Percentiles rank a stretch among this genome's conserved stretches.
Conservation (phyloP, 2,797 vertebrate genomes). For the Thalassophryne amazonica region DNA sequence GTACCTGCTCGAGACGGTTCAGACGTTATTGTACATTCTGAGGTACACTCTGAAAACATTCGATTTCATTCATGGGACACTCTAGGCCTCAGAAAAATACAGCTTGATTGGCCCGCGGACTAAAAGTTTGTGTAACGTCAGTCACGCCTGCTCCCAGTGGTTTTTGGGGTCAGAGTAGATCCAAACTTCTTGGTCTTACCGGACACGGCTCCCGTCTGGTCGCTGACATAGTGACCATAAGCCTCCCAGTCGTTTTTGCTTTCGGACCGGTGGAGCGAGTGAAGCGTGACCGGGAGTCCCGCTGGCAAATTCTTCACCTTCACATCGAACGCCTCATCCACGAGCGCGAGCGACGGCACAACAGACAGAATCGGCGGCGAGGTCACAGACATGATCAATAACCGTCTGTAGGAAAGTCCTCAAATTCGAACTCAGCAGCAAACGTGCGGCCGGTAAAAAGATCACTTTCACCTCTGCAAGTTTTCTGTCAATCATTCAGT, state of each 20-base stretch:
- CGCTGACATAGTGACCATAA: conserved; percentile 59
- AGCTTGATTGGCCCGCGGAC: too few species aligned
- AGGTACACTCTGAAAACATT: too few species aligned
- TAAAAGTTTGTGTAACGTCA: not conserved
- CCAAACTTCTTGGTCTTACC: too few species aligned
- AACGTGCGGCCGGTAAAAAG: too few species aligned
- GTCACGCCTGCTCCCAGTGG: too few species aligned
- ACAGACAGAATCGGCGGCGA: conserved; percentile 25
- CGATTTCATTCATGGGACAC: too few species aligned
- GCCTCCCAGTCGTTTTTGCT: conserved; percentile 65
- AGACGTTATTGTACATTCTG: too few species aligned
- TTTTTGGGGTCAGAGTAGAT: too few species aligned
- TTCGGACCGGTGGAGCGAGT: conserved; percentile 53
- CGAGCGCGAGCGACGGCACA: conserved; percentile 43
- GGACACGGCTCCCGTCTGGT: conserved; percentile 43
- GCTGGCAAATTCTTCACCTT: conserved; percentile 52
- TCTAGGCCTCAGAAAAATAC: too few species aligned
- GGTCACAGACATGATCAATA: conserved; percentile 4
- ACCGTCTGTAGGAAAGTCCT: conserved; percentile 4
- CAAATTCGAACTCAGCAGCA: not conserved
- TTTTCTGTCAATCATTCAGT: too few species aligned
- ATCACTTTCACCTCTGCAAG: too few species aligned
- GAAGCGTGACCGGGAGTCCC: conserved; percentile 37
- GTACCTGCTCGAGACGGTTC: too few species aligned
- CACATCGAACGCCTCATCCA: conserved; percentile 54